Percentiles rank a stretch among this genome's conserved stretches.
Conservation (phyloP, 1,140 invertebrate species). For the Aphidius gifuensis region DNA sequence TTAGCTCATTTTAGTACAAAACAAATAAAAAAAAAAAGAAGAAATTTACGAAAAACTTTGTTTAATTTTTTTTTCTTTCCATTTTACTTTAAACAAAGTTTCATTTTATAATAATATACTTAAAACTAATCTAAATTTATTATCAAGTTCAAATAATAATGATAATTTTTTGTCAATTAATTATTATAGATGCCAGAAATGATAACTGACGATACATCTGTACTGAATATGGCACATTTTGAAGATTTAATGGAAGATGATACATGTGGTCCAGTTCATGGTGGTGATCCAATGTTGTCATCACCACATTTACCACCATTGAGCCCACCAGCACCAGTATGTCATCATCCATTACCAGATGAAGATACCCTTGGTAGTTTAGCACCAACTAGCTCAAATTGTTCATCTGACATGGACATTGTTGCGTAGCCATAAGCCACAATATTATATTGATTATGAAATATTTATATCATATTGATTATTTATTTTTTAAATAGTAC, state of each 20-base stretch:
- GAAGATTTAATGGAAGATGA: conserved; percentile 83
- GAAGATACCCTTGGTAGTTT: conserved; percentile 51
- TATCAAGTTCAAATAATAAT: too few relatives aligned
- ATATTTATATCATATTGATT: too few relatives aligned
- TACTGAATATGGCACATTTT: conserved; percentile 67
- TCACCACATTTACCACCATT: conserved; percentile 55
- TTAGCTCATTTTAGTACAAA: conserved; percentile 13
- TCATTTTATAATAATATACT: background rate
- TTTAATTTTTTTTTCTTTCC: conserved; percentile 1
- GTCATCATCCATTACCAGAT: conserved; percentile 48
- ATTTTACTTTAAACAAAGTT: background rate
- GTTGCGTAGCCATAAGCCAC: conserved; percentile 45
- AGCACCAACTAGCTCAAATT: conserved; percentile 48
- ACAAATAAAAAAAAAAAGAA: conserved; percentile 10
- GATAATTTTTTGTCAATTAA: background rate
- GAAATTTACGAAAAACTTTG: conserved; percentile 14
- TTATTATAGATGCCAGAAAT: conserved; percentile 58
- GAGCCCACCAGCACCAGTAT: conserved; percentile 45
- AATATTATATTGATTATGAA: background rate
- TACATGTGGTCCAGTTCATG: conserved; percentile 61
- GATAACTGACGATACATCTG: conserved; percentile 54
- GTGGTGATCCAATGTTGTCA: conserved; percentile 67
- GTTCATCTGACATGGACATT: conserved; percentile 53
- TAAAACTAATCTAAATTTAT: too few relatives aligned
- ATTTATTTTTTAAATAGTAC: too few relatives aligned